phyloP scores from a whole-genome alignment of 2,113 vertebrate species.

The Motacilla alba region DNA sequence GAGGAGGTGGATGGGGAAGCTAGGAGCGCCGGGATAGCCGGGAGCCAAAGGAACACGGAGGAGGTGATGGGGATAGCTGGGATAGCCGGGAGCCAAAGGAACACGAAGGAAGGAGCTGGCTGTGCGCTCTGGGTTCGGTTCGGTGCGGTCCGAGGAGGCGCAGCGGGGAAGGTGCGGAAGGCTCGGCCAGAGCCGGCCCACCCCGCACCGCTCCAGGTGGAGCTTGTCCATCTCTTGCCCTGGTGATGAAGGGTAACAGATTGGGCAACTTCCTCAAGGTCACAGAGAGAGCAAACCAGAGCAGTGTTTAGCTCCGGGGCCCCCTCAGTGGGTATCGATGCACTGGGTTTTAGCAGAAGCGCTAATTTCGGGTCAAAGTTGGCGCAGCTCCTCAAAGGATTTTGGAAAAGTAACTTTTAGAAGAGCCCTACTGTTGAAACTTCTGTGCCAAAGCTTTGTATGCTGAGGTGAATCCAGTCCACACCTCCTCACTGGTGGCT shows the following conservation, averaged over 20 bases:
- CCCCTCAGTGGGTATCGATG: rapidly evolving
- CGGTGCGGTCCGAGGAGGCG: background rate
- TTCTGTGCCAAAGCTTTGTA: background rate
- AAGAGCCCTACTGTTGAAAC: rapidly evolving
- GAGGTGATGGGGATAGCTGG: background rate
- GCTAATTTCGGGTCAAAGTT: background rate
- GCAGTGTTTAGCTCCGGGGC: background rate
- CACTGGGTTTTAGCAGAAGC: background rate
- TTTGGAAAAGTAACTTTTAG: background rate
- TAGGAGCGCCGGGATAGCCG: no score
- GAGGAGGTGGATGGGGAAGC: background rate
- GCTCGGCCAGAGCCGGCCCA: background rate
- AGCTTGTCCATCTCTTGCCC: background rate
- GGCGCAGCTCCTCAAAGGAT: background rate
- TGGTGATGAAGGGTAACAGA: background rate
- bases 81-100: background rate
- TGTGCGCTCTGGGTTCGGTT: background rate
- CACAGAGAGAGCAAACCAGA: background rate
- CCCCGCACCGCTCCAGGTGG: background rate
- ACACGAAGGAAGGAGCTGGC: background rate
- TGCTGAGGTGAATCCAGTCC: background rate
- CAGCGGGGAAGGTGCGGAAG: background rate
- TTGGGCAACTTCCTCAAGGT: background rate
- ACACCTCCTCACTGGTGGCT: background rate
- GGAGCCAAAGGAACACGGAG: background rate